Percentiles rank a stretch among this genome's conserved stretches.
These are phyloP conservation scores for Siderastrea siderea DNA, from an alignment of 92 coral and sea anemone genomes.

Conservation along the genomic window DNA sequence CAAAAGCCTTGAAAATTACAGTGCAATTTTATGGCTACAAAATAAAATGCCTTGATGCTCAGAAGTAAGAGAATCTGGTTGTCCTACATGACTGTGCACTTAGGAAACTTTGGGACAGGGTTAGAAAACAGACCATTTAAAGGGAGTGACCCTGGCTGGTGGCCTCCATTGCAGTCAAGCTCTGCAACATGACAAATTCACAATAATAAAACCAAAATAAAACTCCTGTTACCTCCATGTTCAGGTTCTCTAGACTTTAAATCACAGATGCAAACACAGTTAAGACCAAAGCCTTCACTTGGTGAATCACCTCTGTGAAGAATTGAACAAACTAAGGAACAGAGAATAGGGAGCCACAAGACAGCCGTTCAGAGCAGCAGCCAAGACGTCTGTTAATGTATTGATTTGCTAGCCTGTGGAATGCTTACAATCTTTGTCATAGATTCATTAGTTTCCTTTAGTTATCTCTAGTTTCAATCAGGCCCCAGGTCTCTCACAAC, in stretches of 20 bases:
- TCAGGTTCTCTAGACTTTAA: conserved; percentile 1
- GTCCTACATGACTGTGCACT: not conserved
- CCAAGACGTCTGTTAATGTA: conserved; percentile 37
- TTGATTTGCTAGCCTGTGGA: conserved; percentile 40
- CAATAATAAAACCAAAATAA: not conserved
- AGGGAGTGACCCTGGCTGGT: conserved; percentile 46
- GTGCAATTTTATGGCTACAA: not conserved
- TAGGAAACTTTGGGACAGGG: not conserved
- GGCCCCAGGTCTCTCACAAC: conserved; percentile 37
- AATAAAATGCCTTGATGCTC: not conserved
- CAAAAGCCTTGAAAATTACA: not conserved
- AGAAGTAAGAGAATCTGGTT: not conserved
- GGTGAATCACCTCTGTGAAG: not conserved
- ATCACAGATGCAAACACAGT: not conserved
- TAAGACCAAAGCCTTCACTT: not conserved
- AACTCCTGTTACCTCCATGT: conserved; percentile 35
- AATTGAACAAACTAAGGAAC: not conserved
- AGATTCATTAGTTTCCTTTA: conserved; percentile 24
- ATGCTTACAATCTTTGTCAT: conserved; percentile 42
- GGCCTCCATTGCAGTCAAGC: conserved; percentile 12
- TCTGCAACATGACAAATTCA: not conserved
- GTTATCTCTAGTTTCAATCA: conserved; percentile 45
- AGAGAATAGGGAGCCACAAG: conserved; percentile 28
- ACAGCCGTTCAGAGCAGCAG: conserved; percentile 32
- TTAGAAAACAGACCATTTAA: conserved; percentile 28